Conservation (phyloP, 2,888 invertebrate species). For the Phania funesta region DNA sequence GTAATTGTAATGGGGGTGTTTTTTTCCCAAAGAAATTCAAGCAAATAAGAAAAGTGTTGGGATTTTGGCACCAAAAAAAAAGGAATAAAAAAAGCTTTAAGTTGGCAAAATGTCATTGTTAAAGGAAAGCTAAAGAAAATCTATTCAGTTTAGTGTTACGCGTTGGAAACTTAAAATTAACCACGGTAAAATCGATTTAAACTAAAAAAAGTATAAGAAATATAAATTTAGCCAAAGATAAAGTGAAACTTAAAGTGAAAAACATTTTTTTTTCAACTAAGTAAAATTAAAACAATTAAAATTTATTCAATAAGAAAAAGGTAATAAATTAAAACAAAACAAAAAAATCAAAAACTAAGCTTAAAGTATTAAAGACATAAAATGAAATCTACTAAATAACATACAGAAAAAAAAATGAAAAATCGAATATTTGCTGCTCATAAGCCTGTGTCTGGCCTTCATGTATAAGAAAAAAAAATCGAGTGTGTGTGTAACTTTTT, state of each 20-base stretch:
- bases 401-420: constrained; percentile 24
- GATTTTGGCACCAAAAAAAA: background rate
- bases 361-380: background rate
- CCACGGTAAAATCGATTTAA: constrained; percentile 61
- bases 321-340: constrained; percentile 17
- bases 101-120: constrained; percentile 54
- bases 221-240: background rate
- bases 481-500: background rate
- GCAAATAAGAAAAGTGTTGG: constrained; percentile 10
- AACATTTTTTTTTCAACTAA: background rate
- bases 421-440: constrained; percentile 53
- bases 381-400: constrained; percentile 11
- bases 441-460: constrained; percentile 46
- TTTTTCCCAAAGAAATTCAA: constrained; percentile 11
- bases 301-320: constrained; percentile 17
- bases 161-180: constrained; percentile 56
- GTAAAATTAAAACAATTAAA: background rate
- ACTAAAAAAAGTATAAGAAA: background rate
- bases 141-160: constrained; percentile 58
- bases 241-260: constrained; percentile 37
- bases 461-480: constrained; percentile 13
- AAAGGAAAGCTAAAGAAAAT: constrained; percentile 56
- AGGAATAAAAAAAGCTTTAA: constrained; percentile 50
- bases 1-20: constrained; percentile 50
- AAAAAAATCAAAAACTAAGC: background rate